Evolutionary conservation across 92 coral and sea anemone genomes (phyloP), one percentile per base, ranked within the genome.

Genomic region (Zoanthus solanderi): DNA sequence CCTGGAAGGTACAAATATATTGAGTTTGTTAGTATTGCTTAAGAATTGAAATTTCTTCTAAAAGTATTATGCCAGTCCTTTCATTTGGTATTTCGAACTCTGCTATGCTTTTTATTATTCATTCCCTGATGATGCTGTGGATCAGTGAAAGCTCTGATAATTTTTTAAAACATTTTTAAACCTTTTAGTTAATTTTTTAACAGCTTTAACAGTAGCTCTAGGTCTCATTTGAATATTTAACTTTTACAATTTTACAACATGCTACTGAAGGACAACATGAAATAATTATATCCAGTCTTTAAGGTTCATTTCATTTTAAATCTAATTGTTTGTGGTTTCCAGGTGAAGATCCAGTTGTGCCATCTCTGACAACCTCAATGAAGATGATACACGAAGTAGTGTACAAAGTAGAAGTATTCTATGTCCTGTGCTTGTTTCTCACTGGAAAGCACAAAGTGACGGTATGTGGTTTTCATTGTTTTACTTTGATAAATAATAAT

Each of bases 341-440:
- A 79, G 92, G 75, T 67, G 98, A 92, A 57, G 95, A 91, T 17
- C 69, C 92, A 31, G 76, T 93, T n/a, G 83, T 88, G 12, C 98
- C 96, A 1, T 89, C 88, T 53, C 65, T 96, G 47, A 88, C 89
- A 14, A 88, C 94, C 16, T 95, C 98, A 10, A 83, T 95, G 76
- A 92, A 92, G 82, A 91, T 91, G 82, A 94, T 94, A 42, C 98
- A 94, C 37, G 98, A 94, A 79, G 95, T 94, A 31, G 76, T 96
- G 89, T 93, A 90, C 67, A 96, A 96, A 83, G 99, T 96, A 57
- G 99, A 96, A 73, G 99, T 95, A 45, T 92, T 96, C 82, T 96
- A 95, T 88, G 95, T 96, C n/a, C 89, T 96, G 4, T 96, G 99
- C 91, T 83, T 96, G 79, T 93, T 96, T 74, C 87, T 96, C 75